Evolutionary conservation across 2,113 vertebrate genomes (phyloP).

Genomic region (Microcebus griseorufus): DNA sequence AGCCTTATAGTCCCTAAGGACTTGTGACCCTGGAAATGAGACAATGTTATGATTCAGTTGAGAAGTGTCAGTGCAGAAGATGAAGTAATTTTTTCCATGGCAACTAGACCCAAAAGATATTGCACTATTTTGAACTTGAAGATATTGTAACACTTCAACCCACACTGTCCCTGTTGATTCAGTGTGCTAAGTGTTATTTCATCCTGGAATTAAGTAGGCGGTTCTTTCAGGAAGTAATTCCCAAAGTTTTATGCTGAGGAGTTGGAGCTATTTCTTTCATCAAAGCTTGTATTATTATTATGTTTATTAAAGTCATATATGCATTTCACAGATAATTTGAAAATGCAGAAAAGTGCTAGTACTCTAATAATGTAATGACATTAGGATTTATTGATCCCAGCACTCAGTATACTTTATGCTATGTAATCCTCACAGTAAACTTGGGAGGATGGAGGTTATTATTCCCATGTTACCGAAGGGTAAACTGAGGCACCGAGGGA

Average conservation of each 20-base stretch:
- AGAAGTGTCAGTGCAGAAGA: not conserved
- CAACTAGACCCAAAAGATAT: not conserved
- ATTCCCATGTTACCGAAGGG: not conserved
- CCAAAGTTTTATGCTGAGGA: not conserved
- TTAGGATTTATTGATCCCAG: not conserved
- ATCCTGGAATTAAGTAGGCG: not conserved
- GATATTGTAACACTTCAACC: not conserved
- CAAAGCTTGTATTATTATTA: not conserved
- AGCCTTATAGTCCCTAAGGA: not conserved
- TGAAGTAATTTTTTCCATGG: slow-evolving; percentile 46
- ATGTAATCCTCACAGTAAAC: not conserved
- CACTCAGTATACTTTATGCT: not conserved
- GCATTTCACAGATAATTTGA: not conserved
- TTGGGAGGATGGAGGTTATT: not conserved
- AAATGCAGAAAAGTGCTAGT: not conserved
- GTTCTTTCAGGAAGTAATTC: not conserved
- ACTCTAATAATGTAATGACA: not conserved
- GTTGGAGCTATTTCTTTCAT: not conserved
- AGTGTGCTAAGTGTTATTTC: not conserved
- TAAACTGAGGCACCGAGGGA: not conserved
- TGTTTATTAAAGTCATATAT: not conserved
- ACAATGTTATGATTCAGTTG: not conserved
- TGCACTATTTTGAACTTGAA: slow-evolving; percentile 36
- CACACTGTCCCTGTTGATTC: not conserved
- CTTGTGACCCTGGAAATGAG: slow-evolving; percentile 23